Evolutionary conservation across 2,113 vertebrate genomes (phyloP), one percentile per base, ranked within the genome.

Genomic region (Mesocricetus auratus): DNA sequence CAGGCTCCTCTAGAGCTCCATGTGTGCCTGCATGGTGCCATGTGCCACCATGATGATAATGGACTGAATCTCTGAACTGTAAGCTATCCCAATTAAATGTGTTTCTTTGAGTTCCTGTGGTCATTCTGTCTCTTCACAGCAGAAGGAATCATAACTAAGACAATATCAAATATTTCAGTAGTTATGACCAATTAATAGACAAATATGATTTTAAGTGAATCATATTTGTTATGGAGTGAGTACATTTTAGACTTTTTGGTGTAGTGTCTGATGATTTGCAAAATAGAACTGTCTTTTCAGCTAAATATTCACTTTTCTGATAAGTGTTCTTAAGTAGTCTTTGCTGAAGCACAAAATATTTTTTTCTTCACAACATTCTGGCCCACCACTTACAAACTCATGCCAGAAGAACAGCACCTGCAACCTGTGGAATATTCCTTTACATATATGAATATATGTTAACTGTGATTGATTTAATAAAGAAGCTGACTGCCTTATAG

Each of bases 311-410:
- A 47, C 47, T 47, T 47, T 47, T 47, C 47, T 5, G n/a, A 69
- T 58, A 56, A 86, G 42, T 62, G 36, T 1, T 12, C 56, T 68
- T 81, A 42, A n/a, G 5, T n/a, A 29, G 39, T 12, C 68, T 96
- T 93, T 93, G 58, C 21, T 92, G 81, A 79, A 86, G 66, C 5
- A 1, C 22, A 42, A 81, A 89, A 64, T 86, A 82, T 12, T 47
- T 90, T 29, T 53, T 86, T 33, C 21, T 94, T 82, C 17, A 77
- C 29, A 94, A 31, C 33, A 26, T 74, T 56, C 15, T 19, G 66
- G 22, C 22, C 69, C 21, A 36, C 24, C 56, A 7, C 47, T 85
- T 62, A 53, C 17, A 36, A 62, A 4, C 17, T 24, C 3, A 60
- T 13, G 50, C 19, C 17, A 3, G 11, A 1, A 2, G 10, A 31